These are phyloP conservation scores for Drosophila seclusa DNA, from an alignment of 2,888 invertebrate species.

Conservation along the genomic window DNA sequence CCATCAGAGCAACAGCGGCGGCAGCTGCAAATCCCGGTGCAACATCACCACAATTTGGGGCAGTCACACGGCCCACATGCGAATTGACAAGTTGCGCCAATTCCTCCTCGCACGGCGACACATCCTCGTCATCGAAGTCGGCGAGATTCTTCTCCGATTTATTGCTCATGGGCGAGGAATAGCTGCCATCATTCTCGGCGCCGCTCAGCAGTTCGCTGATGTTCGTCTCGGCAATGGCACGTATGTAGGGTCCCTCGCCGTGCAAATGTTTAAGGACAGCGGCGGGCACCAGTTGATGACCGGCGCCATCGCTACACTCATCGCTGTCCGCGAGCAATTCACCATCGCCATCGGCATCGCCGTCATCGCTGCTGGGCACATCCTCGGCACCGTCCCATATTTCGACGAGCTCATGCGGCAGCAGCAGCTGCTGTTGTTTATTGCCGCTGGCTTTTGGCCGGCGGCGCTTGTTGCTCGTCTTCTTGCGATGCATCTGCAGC, in stretches of 20 bases:
- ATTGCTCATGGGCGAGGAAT: constrained; percentile 96
- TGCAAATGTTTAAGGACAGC: constrained; percentile 85
- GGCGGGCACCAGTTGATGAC: constrained; percentile 83
- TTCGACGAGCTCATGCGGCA: constrained; percentile 86
- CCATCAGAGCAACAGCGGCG: constrained; percentile 82
- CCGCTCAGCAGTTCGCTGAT: constrained; percentile 86
- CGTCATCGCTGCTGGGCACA: constrained; percentile 78
- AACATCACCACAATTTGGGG: constrained; percentile 75
- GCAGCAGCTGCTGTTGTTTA: constrained; percentile 77
- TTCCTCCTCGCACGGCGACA: constrained; percentile 94
- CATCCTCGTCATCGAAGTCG: constrained; percentile 96
- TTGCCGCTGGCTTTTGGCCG: constrained; percentile 80
- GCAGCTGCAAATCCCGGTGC: constrained; percentile 81
- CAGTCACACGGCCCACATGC: constrained; percentile 79
- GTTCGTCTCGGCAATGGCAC: constrained; percentile 85
- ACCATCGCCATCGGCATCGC: constrained; percentile 83
- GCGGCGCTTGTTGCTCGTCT: constrained; percentile 82
- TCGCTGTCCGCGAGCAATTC: constrained; percentile 84
- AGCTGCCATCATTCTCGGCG: constrained; percentile 93
- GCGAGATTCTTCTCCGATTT: constrained; percentile 98
- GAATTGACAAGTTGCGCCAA: constrained; percentile 90
- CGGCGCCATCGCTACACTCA: constrained; percentile 84
- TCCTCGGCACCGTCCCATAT: constrained; percentile 87
- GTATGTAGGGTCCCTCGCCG: constrained; percentile 86
- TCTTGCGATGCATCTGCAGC: constrained; percentile 82